Conservation (phyloP, 2,113 vertebrate genomes). For the Archocentrus centrarchus region DNA sequence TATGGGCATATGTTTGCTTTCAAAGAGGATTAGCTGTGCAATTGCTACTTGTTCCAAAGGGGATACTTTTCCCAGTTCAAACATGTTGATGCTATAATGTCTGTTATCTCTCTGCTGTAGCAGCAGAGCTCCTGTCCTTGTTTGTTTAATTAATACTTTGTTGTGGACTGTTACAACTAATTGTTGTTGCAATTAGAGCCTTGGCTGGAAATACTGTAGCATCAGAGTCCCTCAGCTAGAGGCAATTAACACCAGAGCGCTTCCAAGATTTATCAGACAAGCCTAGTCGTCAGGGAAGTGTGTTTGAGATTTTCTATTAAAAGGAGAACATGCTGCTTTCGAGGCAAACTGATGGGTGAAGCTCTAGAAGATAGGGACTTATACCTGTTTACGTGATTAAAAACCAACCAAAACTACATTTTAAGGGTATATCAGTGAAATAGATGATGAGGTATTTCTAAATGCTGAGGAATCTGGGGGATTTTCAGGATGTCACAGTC, state of each 20-base stretch:
- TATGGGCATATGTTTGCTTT: background rate
- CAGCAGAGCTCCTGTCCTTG: slow-evolving; percentile 2
- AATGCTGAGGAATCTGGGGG: slow-evolving; percentile 1
- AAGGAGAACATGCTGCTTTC: background rate
- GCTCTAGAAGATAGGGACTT: background rate
- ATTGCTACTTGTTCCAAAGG: background rate
- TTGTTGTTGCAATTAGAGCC: slow-evolving; percentile 54
- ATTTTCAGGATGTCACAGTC: background rate
- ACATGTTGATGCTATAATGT: slow-evolving; percentile 5
- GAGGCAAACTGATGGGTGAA: background rate
- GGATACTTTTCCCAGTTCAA: background rate
- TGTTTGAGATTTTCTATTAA: background rate
- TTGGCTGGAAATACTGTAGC: slow-evolving; percentile 27
- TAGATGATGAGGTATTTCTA: background rate
- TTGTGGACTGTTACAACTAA: slow-evolving; percentile 38
- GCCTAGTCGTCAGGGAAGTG: background rate
- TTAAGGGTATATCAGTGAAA: background rate
- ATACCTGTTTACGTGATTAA: background rate
- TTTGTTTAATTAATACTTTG: slow-evolving; percentile 60
- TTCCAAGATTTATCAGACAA: background rate
- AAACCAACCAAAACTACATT: background rate
- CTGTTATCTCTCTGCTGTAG: slow-evolving; percentile 20
- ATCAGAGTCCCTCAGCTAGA: slow-evolving; percentile 8
- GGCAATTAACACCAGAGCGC: slow-evolving; percentile 37
- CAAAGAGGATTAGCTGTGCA: background rate